These are phyloP conservation scores for Sarcophaga subvicina DNA, from an alignment of 2,888 invertebrate genomes.

Conservation along the genomic window DNA sequence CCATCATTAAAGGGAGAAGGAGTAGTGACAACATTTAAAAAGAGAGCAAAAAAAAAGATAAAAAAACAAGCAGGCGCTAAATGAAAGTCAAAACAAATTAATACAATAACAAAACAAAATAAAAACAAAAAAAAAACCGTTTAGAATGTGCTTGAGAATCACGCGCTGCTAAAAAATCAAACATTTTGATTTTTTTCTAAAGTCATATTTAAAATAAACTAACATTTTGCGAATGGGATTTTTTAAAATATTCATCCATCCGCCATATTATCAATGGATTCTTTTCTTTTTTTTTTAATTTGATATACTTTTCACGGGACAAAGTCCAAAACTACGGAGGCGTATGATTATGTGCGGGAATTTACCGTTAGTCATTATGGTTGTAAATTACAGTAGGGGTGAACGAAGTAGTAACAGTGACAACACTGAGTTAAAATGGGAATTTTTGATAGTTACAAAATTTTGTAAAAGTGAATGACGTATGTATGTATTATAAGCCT, in stretches of 20 bases:
- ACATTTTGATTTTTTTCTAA: not conserved
- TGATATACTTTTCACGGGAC: not conserved
- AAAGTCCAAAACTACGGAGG: not conserved
- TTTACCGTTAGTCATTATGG: not conserved
- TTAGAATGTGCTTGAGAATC: slow-evolving; percentile 49
- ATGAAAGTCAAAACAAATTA: slow-evolving; percentile 2
- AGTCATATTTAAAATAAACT: no score
- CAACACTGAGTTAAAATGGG: no score
- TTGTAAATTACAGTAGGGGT: not conserved
- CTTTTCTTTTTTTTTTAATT: not conserved
- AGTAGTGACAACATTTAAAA: not conserved
- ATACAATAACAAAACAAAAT: not conserved
- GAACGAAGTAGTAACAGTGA: not conserved
- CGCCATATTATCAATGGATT: not conserved
- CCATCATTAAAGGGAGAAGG: no score
- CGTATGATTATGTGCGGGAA: not conserved
- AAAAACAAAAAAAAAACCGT: slow-evolving; percentile 11
- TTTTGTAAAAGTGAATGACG: no score
- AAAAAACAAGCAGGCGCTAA: slow-evolving; percentile 47
- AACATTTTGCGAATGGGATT: not conserved
- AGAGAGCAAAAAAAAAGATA: not conserved
- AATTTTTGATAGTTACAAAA: no score
- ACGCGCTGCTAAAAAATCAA: slow-evolving; percentile 41
- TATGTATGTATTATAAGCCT: no score
- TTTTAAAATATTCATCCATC: not conserved